Percentiles rank a stretch among this genome's conserved stretches.
These are phyloP conservation scores for Aythya baeri DNA, from an alignment of 2,113 vertebrate genomes.

Conservation along the genomic window DNA sequence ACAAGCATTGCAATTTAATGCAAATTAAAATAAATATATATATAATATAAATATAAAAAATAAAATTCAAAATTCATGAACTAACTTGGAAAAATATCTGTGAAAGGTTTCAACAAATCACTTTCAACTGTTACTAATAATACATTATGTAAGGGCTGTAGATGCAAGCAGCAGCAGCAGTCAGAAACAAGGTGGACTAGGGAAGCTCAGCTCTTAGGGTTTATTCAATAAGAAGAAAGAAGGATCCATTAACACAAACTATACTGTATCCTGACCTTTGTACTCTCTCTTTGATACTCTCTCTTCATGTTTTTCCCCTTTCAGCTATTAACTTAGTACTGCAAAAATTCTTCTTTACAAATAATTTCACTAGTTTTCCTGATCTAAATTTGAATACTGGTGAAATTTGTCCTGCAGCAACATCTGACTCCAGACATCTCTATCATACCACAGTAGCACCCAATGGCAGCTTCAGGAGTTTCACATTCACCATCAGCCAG, in stretches of 20 bases:
- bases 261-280: neutral
- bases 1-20: neutral
- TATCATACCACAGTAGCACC: neutral
- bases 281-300: neutral
- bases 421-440: neutral
- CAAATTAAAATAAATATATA: neutral
- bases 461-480: neutral
- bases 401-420: neutral
- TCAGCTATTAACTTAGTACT: neutral
- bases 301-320: neutral
- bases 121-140: neutral
- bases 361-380: neutral
- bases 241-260: neutral
- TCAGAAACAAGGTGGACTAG: neutral
- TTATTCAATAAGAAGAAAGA: neutral
- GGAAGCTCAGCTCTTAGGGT: neutral
- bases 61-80: neutral
- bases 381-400: neutral
- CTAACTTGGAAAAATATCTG: neutral
- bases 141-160: neutral
- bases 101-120: neutral
- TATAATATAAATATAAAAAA: no score
- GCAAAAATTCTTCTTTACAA: neutral
- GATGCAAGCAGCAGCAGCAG: neutral
- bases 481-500: neutral